A percentile compares a stretch with the other conserved stretches of the same genome.
Conservation (phyloP, 2,797 vertebrate genomes). For the Crax fasciolata region DNA sequence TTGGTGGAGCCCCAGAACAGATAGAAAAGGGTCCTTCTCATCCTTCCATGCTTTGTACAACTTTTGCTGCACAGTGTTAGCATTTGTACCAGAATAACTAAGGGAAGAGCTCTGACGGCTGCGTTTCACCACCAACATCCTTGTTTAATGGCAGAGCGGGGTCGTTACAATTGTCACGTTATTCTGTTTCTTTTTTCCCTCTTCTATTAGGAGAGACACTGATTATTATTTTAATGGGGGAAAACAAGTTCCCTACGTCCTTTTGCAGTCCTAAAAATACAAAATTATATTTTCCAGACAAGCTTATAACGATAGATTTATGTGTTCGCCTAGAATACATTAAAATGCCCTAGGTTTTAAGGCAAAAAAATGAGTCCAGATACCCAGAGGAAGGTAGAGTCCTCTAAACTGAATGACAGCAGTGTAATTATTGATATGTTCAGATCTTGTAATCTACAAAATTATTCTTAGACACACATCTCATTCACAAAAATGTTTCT, state of each 20-base stretch:
- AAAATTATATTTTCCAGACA: not conserved
- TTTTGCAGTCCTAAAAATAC: constrained; percentile 23
- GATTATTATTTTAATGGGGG: not conserved
- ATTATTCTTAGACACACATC: not conserved
- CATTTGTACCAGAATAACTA: not conserved
- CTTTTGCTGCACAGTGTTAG: not conserved
- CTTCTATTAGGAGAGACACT: not conserved
- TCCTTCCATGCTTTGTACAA: not conserved
- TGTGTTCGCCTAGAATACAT: not conserved
- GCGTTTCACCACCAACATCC: not conserved
- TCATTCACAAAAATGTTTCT: constrained; percentile 17
- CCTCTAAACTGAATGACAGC: not conserved
- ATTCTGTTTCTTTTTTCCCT: not conserved
- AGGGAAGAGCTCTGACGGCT: not conserved
- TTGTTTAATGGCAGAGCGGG: not conserved
- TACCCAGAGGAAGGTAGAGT: not conserved
- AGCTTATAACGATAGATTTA: not conserved
- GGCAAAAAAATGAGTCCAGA: not conserved
- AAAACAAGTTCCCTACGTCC: not conserved
- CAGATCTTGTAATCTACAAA: not conserved
- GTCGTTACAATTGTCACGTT: constrained; percentile 5
- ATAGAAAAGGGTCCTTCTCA: not conserved
- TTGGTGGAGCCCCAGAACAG: not conserved
- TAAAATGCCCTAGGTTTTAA: not conserved
- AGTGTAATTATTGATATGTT: not conserved